A percentile compares a stretch with the other conserved stretches of the same genome.
Evolutionary conservation across 1,140 invertebrate genomes (phyloP).

Genomic region (Meloidogyne chitwoodi): DNA sequence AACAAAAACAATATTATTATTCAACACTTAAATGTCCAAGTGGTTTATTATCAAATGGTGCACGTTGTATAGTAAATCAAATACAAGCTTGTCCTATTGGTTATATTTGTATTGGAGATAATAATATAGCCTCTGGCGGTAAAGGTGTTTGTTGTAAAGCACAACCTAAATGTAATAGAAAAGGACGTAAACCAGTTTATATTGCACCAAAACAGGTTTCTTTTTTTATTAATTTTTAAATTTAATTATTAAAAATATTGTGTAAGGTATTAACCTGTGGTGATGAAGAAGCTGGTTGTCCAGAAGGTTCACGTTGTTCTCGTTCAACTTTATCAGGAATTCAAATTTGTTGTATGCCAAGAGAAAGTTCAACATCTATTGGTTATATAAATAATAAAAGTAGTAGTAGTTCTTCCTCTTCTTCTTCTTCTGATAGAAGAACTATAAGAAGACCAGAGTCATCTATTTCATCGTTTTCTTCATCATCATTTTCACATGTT

Average conservation of each 20-base stretch:
- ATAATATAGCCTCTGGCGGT: neutral
- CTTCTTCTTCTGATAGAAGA: conserved; percentile 10
- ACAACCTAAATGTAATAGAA: conserved; percentile 48
- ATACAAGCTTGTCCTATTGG: conserved; percentile 50
- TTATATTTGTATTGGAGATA: conserved; percentile 46
- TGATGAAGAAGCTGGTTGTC: conserved; percentile 48
- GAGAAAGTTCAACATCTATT: conserved; percentile 20
- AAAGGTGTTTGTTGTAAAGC: conserved; percentile 52
- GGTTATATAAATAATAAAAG: conserved; percentile 11
- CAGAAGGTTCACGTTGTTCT: conserved; percentile 46
- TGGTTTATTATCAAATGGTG: conserved; percentile 44
- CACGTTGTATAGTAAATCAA: conserved; percentile 46
- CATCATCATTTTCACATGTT: conserved; percentile 30
- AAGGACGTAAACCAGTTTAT: conserved; percentile 45
- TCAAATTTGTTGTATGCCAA: conserved; percentile 52
- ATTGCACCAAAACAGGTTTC: conserved; percentile 49
- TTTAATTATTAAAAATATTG: too few species aligned
- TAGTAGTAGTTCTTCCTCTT: neutral
- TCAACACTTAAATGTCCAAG: conserved; percentile 44
- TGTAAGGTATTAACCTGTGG: conserved; percentile 52
- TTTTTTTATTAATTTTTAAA: neutral
- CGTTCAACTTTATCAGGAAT: conserved; percentile 50
- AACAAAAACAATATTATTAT: conserved; percentile 1
- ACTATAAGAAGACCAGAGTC: neutral
- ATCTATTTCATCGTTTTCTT: conserved; percentile 7